Base-by-base conservation (phyloP, 2,888 invertebrate species). In the Exocentrus adspersus region DNA sequence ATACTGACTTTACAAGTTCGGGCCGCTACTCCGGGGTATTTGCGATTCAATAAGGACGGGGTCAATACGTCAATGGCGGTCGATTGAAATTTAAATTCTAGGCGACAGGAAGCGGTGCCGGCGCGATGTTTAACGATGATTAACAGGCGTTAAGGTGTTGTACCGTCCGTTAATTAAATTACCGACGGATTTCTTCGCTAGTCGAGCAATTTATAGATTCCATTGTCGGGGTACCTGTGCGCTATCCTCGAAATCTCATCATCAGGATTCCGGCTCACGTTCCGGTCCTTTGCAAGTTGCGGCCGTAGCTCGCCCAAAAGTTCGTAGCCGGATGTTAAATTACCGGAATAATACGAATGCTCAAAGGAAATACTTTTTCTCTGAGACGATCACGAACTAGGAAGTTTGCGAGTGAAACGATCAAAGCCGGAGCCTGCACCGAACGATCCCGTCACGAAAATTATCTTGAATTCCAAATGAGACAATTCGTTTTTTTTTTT, bases 81-180 rank as follows among this genome's bases (percentile, higher is more conserved):
- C 28, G 17, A 42, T 54, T 21, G 17, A 42, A 53, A 53, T 42
- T 42, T 42, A 41, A 53, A 53, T 53, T 53, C 21, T 7, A 28
- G 10, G 14, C 12, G 10, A 43, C 42, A 43, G 41, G 41, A 53
- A 20, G 37, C 5, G 14, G 14, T 14, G 37, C 12, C 24, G 48
- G 21, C n/a, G 24, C 21, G 21, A 20, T 21, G 48, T 21, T 48
- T 48, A 48, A 48, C 12, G 14, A 37, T 37, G n/a, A 37, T 37
- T n/a, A n/a, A n/a, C 12, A 5, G 37, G 12, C 6, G 37, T 12
- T 37, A n/a, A 37, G 14, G 37, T n/a, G 37, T 5, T 12, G 37
- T n/a, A 14, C 10, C 2, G 12, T 37, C 2, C 14, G 10, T 37
- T 5, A 32, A 32, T 32, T 32, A 32, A 37, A 37, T 24, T 24